These are phyloP conservation scores for Loripinus fragilis DNA, from an alignment of 2,888 invertebrate species.

Conservation along the genomic window DNA sequence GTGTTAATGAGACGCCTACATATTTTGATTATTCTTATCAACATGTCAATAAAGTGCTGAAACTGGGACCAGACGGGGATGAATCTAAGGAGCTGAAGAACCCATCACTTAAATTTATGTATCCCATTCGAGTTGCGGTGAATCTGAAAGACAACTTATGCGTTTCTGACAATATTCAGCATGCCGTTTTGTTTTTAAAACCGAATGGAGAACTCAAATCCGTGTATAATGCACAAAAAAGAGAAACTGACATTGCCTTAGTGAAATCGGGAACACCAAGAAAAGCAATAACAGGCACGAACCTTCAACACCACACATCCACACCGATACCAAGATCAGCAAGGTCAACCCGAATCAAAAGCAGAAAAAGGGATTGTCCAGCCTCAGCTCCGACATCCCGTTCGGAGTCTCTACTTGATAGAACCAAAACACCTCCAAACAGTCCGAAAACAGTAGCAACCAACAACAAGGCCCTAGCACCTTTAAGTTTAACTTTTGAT, in stretches of 20 bases:
- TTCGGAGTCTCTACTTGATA: slow-evolving; percentile 42
- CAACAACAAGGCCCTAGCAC: slow-evolving; percentile 43
- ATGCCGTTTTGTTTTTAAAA: slow-evolving; percentile 49
- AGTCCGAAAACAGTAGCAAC: slow-evolving; percentile 35
- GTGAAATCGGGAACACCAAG: slow-evolving; percentile 25
- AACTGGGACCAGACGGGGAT: slow-evolving; percentile 60
- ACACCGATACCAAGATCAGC: slow-evolving; percentile 38
- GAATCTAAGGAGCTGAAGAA: slow-evolving; percentile 58
- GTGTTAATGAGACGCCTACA: slow-evolving; percentile 52
- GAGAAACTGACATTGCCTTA: slow-evolving; percentile 33
- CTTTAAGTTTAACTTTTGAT: slow-evolving; percentile 46
- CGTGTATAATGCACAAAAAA: slow-evolving; percentile 37
- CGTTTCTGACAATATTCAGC: slow-evolving; percentile 60
- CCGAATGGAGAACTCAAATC: slow-evolving; percentile 54
- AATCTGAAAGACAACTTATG: slow-evolving; percentile 57
- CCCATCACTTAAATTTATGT: slow-evolving; percentile 53
- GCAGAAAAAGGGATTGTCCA: slow-evolving; percentile 51
- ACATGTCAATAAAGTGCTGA: slow-evolving; percentile 56
- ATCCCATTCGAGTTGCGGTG: slow-evolving; percentile 62
- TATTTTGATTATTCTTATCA: slow-evolving; percentile 55
- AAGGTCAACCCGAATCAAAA: slow-evolving; percentile 45
- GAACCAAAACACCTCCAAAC: slow-evolving; percentile 32
- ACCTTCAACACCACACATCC: slow-evolving; percentile 21
- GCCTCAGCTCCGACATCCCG: slow-evolving; percentile 12
- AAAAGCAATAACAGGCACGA: slow-evolving; percentile 12